A percentile compares a stretch with the other conserved stretches of the same genome.
Conservation (phyloP, 2,888 invertebrate genomes). For the Scaptomyza parva region DNA sequence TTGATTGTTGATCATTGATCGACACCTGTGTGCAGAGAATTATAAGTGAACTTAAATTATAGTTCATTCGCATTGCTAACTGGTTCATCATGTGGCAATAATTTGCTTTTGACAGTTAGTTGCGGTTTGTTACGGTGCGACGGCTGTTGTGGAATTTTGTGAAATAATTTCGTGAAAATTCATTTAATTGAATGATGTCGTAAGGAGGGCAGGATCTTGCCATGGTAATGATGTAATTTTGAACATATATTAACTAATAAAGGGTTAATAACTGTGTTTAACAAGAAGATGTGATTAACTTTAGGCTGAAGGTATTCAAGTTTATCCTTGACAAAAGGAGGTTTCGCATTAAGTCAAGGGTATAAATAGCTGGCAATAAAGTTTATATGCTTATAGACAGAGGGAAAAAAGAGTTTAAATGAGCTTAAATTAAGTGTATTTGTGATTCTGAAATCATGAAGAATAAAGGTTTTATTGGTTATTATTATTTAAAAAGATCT, state of each 20-base stretch:
- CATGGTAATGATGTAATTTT: background rate
- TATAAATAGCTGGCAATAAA: too few species aligned
- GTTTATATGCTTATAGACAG: too few species aligned
- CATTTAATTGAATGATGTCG: slow-evolving; percentile 15
- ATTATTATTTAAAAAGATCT: too few species aligned
- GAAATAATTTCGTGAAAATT: slow-evolving; percentile 23
- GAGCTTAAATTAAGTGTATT: background rate
- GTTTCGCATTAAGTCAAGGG: too few species aligned
- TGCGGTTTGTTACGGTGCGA: background rate
- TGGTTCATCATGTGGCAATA: slow-evolving; percentile 41
- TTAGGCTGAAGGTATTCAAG: background rate
- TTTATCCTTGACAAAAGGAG: background rate
- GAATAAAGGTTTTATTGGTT: too few species aligned
- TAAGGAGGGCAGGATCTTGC: background rate
- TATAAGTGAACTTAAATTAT: slow-evolving; percentile 23
- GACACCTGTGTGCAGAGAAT: slow-evolving; percentile 45
- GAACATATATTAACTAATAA: background rate
- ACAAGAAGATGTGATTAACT: background rate
- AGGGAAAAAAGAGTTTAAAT: background rate
- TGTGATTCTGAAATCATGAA: too few species aligned
- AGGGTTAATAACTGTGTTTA: slow-evolving; percentile 1
- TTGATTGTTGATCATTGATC: slow-evolving; percentile 29
- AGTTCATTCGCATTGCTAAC: slow-evolving; percentile 44
- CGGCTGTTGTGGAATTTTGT: background rate
- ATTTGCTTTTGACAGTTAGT: slow-evolving; percentile 12